Conservation (phyloP, 2,888 invertebrate species). For the Drosophila vallismaia region DNA sequence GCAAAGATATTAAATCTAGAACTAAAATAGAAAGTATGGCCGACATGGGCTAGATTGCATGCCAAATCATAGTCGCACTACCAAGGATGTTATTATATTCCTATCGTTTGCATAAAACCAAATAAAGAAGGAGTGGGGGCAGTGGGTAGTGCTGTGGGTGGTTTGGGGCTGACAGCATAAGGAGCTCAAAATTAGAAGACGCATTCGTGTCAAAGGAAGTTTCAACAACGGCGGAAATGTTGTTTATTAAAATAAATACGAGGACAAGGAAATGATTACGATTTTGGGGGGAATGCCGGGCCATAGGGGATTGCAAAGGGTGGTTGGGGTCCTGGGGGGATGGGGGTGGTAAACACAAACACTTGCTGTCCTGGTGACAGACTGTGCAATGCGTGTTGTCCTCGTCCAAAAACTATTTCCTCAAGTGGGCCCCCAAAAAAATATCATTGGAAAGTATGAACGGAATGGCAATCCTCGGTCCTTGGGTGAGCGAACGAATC, state of each 20-base stretch:
- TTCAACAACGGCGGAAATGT: conserved; percentile 63
- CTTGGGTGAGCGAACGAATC: conserved; percentile 14
- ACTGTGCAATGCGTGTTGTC: conserved; percentile 82
- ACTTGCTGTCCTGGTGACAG: conserved; percentile 82
- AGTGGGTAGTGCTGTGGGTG: conserved; percentile 25
- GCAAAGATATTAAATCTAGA: conserved; percentile 21
- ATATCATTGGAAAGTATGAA: conserved; percentile 40
- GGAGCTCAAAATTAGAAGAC: conserved; percentile 59
- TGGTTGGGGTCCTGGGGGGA: not conserved
- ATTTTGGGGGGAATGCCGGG: conserved; percentile 34
- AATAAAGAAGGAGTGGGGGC: not conserved
- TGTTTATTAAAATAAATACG: conserved; percentile 79
- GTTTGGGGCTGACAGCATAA: conserved; percentile 52
- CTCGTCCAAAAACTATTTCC: conserved; percentile 38
- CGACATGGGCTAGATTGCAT: conserved; percentile 55
- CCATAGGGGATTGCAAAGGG: conserved; percentile 3
- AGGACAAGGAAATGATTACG: conserved; percentile 69
- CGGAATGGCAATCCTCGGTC: conserved; percentile 10
- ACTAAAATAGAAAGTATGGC: conserved; percentile 53
- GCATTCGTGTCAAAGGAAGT: conserved; percentile 72
- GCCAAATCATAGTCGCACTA: conserved; percentile 52
- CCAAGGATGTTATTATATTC: conserved; percentile 21
- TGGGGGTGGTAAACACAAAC: conserved; percentile 39
- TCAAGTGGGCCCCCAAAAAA: conserved; percentile 44
- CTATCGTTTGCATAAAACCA: conserved; percentile 35